Percentiles rank a stretch among this genome's conserved stretches.
phyloP scores from a whole-genome alignment of 2,797 vertebrate species.

The Gymnodraco acuticeps region DNA sequence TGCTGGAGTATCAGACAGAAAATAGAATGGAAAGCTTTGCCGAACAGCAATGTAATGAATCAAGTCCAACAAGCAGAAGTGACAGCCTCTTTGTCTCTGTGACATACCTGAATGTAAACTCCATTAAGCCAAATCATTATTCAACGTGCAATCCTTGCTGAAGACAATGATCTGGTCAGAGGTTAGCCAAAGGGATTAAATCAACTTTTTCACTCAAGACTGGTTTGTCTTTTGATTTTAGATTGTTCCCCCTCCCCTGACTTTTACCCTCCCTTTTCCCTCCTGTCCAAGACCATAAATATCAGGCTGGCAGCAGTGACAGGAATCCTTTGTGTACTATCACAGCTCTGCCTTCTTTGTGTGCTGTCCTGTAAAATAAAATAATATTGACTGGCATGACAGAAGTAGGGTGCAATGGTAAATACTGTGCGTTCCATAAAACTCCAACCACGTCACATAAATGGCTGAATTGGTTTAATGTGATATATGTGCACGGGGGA shows the following conservation, averaged over 20 bases:
- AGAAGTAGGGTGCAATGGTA: constrained; percentile 56
- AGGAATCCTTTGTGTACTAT: constrained; percentile 60
- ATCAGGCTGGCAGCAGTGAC: constrained; percentile 35
- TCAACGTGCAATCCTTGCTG: neutral
- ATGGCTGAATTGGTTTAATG: constrained; percentile 66
- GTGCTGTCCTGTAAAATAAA: constrained; percentile 67
- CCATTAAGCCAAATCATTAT: constrained; percentile 9
- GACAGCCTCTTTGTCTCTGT: constrained; percentile 20
- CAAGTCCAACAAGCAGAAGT: constrained; percentile 12
- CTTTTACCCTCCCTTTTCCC: constrained; percentile 8
- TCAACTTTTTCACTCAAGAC: constrained; percentile 13
- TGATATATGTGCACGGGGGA: constrained; percentile 32
- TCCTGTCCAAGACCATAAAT: constrained; percentile 53
- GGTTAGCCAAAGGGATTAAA: constrained; percentile 30
- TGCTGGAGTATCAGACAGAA: constrained; percentile 5
- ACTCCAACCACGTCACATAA: constrained; percentile 54
- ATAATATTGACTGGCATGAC: constrained; percentile 54
- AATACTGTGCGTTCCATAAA: constrained; percentile 62
- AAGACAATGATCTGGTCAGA: constrained; percentile 21
- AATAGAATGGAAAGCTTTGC: neutral
- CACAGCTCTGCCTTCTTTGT: constrained; percentile 28
- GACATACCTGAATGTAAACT: neutral
- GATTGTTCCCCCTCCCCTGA: constrained; percentile 13
- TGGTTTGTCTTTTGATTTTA: constrained; percentile 38
- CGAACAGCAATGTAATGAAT: constrained; percentile 16